Evolutionary conservation across 2,113 vertebrate genomes (phyloP).

Genomic region (Psephotus haematonotus): DNA sequence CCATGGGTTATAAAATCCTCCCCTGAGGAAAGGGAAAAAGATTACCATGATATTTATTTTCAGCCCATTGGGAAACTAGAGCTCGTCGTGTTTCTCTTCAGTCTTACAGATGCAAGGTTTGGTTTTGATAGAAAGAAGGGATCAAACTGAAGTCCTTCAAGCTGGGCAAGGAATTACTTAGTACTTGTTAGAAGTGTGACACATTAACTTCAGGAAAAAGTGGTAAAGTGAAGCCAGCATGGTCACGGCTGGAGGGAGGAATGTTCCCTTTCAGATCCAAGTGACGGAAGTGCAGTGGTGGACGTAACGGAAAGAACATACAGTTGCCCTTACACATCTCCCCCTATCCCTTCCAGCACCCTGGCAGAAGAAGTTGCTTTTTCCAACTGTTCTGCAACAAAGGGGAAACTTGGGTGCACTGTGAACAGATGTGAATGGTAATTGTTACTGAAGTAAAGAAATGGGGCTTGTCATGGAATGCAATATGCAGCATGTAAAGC

Average conservation of each 20-base stretch:
- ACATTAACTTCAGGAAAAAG: background rate
- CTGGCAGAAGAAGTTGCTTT: background rate
- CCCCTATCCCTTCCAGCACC: background rate
- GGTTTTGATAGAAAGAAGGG: background rate
- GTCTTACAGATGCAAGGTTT: background rate
- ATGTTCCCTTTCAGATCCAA: background rate
- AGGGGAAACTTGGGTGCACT: background rate
- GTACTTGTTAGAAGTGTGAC: background rate
- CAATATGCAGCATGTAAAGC: background rate
- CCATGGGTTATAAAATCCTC: background rate
- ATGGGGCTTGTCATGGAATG: background rate
- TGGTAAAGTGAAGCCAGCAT: background rate
- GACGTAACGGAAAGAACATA: background rate
- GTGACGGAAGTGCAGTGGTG: background rate
- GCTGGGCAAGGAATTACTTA: background rate
- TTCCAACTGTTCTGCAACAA: background rate
- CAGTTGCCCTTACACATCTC: background rate
- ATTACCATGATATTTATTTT: background rate
- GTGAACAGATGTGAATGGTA: background rate
- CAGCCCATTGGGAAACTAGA: background rate
- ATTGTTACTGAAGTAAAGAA: background rate
- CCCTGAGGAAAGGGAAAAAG: background rate
- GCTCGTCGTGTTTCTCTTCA: background rate
- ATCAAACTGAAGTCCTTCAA: background rate
- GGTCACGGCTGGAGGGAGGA: background rate